Base-by-base conservation (phyloP, 1,140 invertebrate genomes). In the Temnothorax curvispinosus region DNA sequence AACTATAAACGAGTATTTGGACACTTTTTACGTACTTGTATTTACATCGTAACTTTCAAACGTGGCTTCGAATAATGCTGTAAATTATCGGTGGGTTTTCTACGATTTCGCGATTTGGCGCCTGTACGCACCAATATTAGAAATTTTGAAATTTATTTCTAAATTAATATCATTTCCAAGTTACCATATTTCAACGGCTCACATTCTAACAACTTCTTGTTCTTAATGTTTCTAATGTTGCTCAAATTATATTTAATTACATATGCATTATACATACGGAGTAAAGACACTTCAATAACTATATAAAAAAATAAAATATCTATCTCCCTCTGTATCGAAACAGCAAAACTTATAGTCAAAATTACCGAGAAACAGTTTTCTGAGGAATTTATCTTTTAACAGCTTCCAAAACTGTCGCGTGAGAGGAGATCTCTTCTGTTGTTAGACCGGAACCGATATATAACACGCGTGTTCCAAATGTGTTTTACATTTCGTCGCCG, bases 401-500 rank as follows among this genome's bases (percentile, higher is more conserved):
- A 21, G 21, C 8, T 81, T 58, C n/a, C 27, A 60, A 86, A 81
- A 54, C 75, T 72, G 52, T 80, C 27, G 35, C 35, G 11, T 56
- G 44, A 32, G 47, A 85, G 72, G 64, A 72, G 60, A 50, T n/a
- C 7, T 81, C 32, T 8, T 56, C 67, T 21, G 35, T 41, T 60
- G 41, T 62, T 77, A 54, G 27, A 90, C 90, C 91, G 91, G 91
- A 92, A 92, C 91, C 86, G 67, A 91, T 91, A 89, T 89, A 89
- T 92, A 91, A 92, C 88, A 64, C 64, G 60, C 62, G 41, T 72
- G 67, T 67, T 72, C 54, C 58, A 84, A 85, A 87, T 84, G 85
- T 91, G 89, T 92, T 91, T 91, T 88, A 92, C 88, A 78, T 91
- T 86, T 91, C 77, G 89, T 87, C 87, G 91, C 85, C 69, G 88